Evolutionary conservation across 1,140 invertebrate species (phyloP), one percentile per base, ranked within the genome.

Genomic region (Drosophila ercepeae): DNA sequence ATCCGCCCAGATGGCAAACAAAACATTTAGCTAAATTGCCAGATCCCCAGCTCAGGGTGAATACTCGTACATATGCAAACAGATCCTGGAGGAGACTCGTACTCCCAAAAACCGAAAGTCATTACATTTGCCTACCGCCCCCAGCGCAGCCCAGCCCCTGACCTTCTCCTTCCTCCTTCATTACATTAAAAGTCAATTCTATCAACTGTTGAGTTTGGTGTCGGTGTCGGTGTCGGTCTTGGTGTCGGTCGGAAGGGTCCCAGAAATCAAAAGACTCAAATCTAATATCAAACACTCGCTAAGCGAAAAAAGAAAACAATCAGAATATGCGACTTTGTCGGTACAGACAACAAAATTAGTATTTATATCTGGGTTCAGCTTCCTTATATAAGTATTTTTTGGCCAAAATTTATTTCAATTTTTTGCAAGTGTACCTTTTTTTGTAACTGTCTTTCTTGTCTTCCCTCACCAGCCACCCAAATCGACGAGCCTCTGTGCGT

Each of bases 401-500:
- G n/a, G n/a, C n/a, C n/a, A n/a, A n/a, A n/a, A n/a, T n/a, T n/a
- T n/a, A n/a, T n/a, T n/a, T n/a, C n/a, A n/a, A n/a, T 4, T 0
- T 0, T 39, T 39, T 39, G 13, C 16, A 5, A 42, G 39, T 42
- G 39, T 19, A 16, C 8, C 5, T 9, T 14, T 42, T 42, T 21
- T 41, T 6, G 1, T 4, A 18, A 48, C 45, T 42, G 50, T 41
- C n/a, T 5, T 39, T 32, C 23, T 13, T n/a, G n/a, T 2, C 19
- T 16, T 23, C 29, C 50, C 34, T 25, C 55, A 39, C 14, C 69
- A 90, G 89, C 44, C 89, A 90, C 74, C 89, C 89, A 9, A 90
- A 90, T 72, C 84, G 89, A 55, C 81, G 81, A 13, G 81, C 84
- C 49, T 79, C 89, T 60, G 84, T 90, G 46, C 89, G 78, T 65